These are phyloP conservation scores for Drosophila kurseongensis DNA, from an alignment of 1,140 invertebrate species.

Conservation along the genomic window DNA sequence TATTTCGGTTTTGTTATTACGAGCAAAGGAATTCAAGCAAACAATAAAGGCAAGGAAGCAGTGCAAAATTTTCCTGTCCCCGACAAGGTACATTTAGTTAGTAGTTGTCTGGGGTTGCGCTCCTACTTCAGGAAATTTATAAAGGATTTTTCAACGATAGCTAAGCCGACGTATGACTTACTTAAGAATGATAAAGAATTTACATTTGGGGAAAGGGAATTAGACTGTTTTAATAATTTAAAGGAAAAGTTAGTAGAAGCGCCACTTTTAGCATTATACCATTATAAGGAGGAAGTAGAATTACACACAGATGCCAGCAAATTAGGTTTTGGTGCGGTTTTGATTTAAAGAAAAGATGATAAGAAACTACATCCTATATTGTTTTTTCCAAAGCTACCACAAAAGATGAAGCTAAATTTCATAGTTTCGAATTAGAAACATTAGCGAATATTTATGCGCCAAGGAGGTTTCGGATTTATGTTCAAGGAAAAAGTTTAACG, in stretches of 20 bases:
- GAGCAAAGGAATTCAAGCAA: not conserved
- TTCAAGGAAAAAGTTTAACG: not conserved
- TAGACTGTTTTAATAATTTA: no score
- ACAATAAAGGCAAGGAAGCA: not conserved
- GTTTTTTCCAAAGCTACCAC: not conserved
- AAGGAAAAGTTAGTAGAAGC: no score
- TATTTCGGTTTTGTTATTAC: not conserved
- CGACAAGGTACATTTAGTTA: not conserved
- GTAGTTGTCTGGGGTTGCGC: slow-evolving; percentile 48
- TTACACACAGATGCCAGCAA: no score
- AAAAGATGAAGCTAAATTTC: slow-evolving; percentile 1
- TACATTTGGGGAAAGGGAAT: no score
- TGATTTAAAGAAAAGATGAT: slow-evolving; percentile 1
- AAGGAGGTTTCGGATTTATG: not conserved
- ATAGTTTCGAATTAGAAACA: not conserved
- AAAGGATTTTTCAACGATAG: no score
- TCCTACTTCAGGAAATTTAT: no score
- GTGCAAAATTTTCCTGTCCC: not conserved
- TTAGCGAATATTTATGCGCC: not conserved
- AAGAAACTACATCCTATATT: not conserved
- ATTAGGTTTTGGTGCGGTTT: no score
- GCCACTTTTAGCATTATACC: slow-evolving; percentile 62
- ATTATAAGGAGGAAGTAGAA: slow-evolving; percentile 1
- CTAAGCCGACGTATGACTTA: no score
- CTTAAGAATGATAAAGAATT: no score